phyloP scores from a whole-genome alignment of 2,888 invertebrate species.

The Anodontia alba region DNA sequence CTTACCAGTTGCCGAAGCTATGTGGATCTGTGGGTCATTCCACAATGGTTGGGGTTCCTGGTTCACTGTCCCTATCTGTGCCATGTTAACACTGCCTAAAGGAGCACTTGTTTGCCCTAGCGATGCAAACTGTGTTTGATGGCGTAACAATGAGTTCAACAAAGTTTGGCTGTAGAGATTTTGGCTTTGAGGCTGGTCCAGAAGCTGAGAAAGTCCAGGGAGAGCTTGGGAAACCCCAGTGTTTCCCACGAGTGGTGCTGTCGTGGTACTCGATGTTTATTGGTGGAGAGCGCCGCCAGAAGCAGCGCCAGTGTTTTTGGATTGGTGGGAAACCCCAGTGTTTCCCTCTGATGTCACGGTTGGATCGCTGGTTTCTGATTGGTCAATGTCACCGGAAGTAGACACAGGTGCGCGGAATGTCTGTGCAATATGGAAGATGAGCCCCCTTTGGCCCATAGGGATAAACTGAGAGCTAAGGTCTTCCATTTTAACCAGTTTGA shows the following conservation, averaged over 20 bases:
- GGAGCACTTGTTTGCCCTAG: not conserved
- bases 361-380: not conserved
- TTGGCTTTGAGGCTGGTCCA: not conserved
- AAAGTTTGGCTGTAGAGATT: not conserved
- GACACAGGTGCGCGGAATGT: not conserved
- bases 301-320: not conserved
- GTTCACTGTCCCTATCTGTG: too few species aligned
- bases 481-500: constrained; percentile 17
- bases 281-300: not conserved
- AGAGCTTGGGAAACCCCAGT: not conserved
- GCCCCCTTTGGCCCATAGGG: constrained; percentile 13
- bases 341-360: not conserved
- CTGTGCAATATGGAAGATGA: constrained; percentile 2
- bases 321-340: not conserved
- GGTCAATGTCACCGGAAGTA: not conserved
- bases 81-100: too few species aligned
- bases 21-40: too few species aligned
- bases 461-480: constrained; percentile 13
- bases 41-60: too few species aligned
- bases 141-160: not conserved
- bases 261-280: not conserved
- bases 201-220: not conserved
- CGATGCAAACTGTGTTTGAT: not conserved
- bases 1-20: too few species aligned
- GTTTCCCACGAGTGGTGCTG: not conserved